phyloP scores from a whole-genome alignment of 2,113 vertebrate species.

The Pelobates fuscus region DNA sequence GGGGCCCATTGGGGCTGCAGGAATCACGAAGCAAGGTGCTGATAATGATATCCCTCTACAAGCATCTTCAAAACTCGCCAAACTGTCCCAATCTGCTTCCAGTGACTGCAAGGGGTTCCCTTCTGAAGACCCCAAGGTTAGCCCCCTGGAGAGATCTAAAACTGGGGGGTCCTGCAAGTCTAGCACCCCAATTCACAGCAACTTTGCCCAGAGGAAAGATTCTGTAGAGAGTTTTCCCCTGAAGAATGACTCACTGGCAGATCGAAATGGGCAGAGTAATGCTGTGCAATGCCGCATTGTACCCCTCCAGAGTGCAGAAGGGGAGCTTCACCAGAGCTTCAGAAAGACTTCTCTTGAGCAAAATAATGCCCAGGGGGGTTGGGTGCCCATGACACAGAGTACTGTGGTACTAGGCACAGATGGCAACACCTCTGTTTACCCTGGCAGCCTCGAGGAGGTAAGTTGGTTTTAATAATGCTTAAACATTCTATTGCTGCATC shows the following conservation, averaged over 20 bases:
- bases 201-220: constrained; percentile 70
- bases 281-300: constrained; percentile 73
- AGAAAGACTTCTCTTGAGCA: constrained; percentile 77
- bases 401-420: constrained; percentile 92
- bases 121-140: constrained; percentile 70
- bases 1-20: constrained; percentile 66
- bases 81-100: constrained; percentile 63
- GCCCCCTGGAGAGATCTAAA: constrained; percentile 74
- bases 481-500: no score
- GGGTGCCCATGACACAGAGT: constrained; percentile 91
- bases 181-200: constrained; percentile 62
- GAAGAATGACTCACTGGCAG: constrained; percentile 50
- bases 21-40: constrained; percentile 67
- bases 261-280: constrained; percentile 54
- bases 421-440: constrained; percentile 88
- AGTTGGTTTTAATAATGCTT: no score
- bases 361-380: constrained; percentile 81
- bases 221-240: constrained; percentile 63
- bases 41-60: constrained; percentile 66
- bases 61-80: constrained; percentile 56
- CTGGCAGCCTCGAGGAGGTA: constrained; percentile 80
- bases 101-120: constrained; percentile 75
- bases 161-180: constrained; percentile 83
- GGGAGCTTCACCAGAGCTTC: constrained; percentile 63
- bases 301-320: constrained; percentile 69